phyloP scores from a whole-genome alignment of 2,888 invertebrate genomes.

The Endomychus coccineus region DNA sequence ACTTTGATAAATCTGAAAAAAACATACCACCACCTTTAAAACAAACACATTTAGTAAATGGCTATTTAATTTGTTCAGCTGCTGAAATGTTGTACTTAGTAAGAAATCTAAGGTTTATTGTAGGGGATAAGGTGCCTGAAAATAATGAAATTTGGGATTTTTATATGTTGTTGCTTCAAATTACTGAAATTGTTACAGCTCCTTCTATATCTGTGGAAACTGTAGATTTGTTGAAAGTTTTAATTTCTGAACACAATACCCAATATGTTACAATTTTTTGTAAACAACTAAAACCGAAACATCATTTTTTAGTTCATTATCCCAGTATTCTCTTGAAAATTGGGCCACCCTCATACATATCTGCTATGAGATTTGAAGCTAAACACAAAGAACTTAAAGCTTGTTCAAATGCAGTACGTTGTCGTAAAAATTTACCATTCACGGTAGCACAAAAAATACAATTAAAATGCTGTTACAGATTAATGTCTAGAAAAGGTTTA shows the following conservation, averaged over 20 bases:
- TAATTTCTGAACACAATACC: conserved; percentile 2
- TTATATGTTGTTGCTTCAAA: conserved; percentile 2
- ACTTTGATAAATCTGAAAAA: conserved; percentile 2
- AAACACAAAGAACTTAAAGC: conserved; percentile 3
- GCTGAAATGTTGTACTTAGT: conserved; percentile 6
- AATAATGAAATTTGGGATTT: conserved; percentile 3
- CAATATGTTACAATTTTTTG: conserved; percentile 3
- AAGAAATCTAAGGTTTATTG: conserved; percentile 2
- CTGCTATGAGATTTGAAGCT: conserved; percentile 3
- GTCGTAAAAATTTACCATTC: conserved; percentile 2
- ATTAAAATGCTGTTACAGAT: conserved; percentile 4
- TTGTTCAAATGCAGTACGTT: neutral
- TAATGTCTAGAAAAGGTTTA: neutral
- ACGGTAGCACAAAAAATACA: neutral
- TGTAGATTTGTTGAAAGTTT: neutral
- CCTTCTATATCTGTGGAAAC: neutral
- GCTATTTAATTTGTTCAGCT: conserved; percentile 2
- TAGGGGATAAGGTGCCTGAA: conserved; percentile 4
- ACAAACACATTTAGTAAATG: neutral
- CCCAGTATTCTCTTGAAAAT: conserved; percentile 4
- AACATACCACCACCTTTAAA: conserved; percentile 4
- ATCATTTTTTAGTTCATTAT: conserved; percentile 6
- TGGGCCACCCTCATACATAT: neutral
- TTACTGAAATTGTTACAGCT: conserved; percentile 3
- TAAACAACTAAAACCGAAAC: conserved; percentile 3